Evolutionary conservation across 2,888 invertebrate species (phyloP).

Genomic region (Caenorhabditis auriculariae): DNA sequence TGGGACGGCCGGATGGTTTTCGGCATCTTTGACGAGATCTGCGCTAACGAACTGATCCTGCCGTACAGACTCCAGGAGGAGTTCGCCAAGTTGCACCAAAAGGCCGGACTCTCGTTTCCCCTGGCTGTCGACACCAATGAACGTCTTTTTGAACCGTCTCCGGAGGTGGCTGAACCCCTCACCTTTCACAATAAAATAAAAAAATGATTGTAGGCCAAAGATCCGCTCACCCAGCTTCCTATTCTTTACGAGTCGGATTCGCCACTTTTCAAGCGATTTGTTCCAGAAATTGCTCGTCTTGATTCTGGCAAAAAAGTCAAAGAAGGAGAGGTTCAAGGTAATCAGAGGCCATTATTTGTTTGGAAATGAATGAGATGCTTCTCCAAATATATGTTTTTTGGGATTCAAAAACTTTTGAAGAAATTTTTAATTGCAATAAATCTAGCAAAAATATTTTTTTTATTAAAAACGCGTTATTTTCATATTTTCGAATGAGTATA

Average conservation of each 20-base stretch:
- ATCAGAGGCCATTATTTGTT: background rate
- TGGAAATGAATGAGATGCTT: too few species aligned
- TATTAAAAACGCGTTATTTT: too few species aligned
- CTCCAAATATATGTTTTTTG: background rate
- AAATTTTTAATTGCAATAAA: background rate
- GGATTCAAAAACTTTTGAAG: background rate
- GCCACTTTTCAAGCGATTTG: slow-evolving; percentile 43
- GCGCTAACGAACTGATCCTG: slow-evolving; percentile 43
- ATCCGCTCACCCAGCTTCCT: slow-evolving; percentile 35
- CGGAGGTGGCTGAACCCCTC: slow-evolving; percentile 12
- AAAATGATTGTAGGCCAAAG: slow-evolving; percentile 3
- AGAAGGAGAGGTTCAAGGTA: slow-evolving; percentile 29
- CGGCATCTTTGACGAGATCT: slow-evolving; percentile 44
- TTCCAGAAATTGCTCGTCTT: slow-evolving; percentile 42
- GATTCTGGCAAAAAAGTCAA: slow-evolving; percentile 24
- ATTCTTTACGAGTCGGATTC: slow-evolving; percentile 45
- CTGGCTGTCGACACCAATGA: slow-evolving; percentile 57
- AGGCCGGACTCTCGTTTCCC: slow-evolving; percentile 48
- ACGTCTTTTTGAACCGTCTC: slow-evolving; percentile 44
- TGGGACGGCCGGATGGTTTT: slow-evolving; percentile 61
- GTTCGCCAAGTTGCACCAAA: slow-evolving; percentile 50
- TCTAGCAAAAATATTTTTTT: too few species aligned
- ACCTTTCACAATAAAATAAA: background rate
- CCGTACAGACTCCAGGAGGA: slow-evolving; percentile 58
- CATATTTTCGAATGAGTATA: too few species aligned